Evolutionary conservation across 2,113 vertebrate species (phyloP).

Genomic region (Scopus umbretta): DNA sequence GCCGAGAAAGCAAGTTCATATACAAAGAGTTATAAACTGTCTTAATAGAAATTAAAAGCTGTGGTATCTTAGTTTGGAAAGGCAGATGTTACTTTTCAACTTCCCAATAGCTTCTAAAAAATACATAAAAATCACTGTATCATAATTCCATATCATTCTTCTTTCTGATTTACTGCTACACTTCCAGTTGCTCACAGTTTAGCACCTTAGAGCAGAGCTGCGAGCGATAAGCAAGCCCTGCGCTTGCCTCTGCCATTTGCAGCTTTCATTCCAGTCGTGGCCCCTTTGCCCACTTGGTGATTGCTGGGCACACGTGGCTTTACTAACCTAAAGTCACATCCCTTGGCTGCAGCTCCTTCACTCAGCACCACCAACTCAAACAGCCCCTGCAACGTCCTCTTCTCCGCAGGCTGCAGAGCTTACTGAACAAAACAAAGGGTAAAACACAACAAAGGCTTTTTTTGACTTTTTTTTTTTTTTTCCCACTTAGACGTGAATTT

Average conservation of each 20-base stretch:
- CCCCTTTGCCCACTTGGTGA: background rate
- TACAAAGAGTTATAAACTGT: background rate
- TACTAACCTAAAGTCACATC: background rate
- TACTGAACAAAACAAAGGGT: background rate
- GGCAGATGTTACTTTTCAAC: background rate
- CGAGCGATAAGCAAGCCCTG: background rate
- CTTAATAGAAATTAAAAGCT: background rate
- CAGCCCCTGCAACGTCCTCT: too few relatives aligned
- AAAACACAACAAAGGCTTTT: background rate
- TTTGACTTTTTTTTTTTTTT: too few relatives aligned
- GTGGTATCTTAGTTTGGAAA: background rate
- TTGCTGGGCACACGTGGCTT: background rate
- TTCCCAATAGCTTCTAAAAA: background rate
- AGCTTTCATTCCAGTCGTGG: background rate
- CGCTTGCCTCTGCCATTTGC: background rate
- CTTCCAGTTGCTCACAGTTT: background rate
- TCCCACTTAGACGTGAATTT: background rate
- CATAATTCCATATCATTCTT: background rate
- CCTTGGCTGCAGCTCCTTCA: background rate
- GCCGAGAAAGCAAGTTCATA: background rate
- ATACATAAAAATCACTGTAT: too few relatives aligned
- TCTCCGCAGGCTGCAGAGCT: background rate
- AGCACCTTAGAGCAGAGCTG: background rate
- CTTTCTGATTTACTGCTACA: background rate
- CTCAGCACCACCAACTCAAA: background rate